Conservation (phyloP, 2,113 vertebrate genomes). For the human (Homo sapiens) region DNA sequence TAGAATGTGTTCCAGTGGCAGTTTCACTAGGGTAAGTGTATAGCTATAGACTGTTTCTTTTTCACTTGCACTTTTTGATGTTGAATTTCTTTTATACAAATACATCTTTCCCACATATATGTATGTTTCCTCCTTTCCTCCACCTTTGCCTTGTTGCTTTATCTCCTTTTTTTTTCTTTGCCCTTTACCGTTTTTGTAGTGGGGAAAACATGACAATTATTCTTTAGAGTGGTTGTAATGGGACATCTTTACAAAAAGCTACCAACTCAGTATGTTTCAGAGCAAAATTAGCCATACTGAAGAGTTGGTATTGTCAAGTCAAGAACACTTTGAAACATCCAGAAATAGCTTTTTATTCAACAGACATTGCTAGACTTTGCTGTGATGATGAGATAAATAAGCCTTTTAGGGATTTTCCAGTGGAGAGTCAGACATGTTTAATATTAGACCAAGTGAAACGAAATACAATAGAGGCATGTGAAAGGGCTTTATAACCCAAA, state of each 20-base stretch:
- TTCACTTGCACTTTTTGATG: not conserved
- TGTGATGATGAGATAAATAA: not conserved
- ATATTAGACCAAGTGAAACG: not conserved
- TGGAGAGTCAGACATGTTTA: not conserved
- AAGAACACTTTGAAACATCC: not conserved
- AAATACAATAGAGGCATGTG: conserved; percentile 2
- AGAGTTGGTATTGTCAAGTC: conserved; percentile 7
- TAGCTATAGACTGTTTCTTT: not conserved
- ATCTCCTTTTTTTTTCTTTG: not conserved
- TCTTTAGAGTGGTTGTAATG: not conserved
- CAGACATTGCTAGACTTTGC: not conserved
- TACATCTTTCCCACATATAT: not conserved
- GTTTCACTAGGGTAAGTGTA: not conserved
- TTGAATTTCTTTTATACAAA: conserved; percentile 36
- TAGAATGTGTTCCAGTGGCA: not conserved
- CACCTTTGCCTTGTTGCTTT: not conserved
- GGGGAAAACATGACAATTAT: not conserved
- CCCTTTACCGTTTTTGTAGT: not conserved
- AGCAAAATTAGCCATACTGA: conserved; percentile 25
- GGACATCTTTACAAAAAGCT: not conserved
- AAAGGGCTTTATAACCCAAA: not conserved
- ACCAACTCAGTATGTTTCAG: not conserved
- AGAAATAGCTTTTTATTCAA: conserved; percentile 31
- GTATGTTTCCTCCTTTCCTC: not conserved
- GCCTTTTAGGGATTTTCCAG: not conserved